Base-by-base conservation (phyloP, 1,140 invertebrate species). In the Mycetomoellerius zeteki region DNA sequence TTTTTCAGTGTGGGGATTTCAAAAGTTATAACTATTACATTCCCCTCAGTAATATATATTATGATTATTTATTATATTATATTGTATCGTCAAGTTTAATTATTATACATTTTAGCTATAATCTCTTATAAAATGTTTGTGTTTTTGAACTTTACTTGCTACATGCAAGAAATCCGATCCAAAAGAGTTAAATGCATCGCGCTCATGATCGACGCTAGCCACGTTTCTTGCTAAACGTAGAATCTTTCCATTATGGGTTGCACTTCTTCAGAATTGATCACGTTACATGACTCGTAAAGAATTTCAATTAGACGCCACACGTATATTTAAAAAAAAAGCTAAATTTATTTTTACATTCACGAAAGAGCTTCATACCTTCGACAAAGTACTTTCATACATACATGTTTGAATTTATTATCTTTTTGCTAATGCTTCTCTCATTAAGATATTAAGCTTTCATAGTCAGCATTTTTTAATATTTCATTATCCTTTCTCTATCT, bases 241-340 rank as follows among this genome's bases (percentile, higher is more conserved):
- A 33, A 73, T 67, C 30, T 47, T 84, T 52, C 69, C 43, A 75
- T 84, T 73, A 73, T 62, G 37, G 19, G 43, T 82, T 72, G 65
- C 27, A 73, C 56, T 82, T 54, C 54, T 30, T 84, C 54, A 7
- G 16, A 24, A 62, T 73, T 37, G 54, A 73, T 24, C 24, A 73
- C 14, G 24, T 60, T 33, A 54, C 16, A 50, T 14, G 37, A 33
- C n/a, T 60, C 14, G 54, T 54, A 16, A 73, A 47, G 69, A 84
- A 84, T 84, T 73, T 73, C 30, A 56, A 84, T 84, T 84, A 73
- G 37, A 60, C 27, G 12, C 7, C 37, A 7, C 14, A 54, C 2
- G 10, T 30, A 30, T 37, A 47, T 73, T 16, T 5, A n/a, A 56
- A 50, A 60, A n/a, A n/a, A 43, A 43, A 43, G 1, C 7, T 27